phyloP scores from a whole-genome alignment of 2,797 vertebrate species.

The Microctenopoma lineatum region DNA sequence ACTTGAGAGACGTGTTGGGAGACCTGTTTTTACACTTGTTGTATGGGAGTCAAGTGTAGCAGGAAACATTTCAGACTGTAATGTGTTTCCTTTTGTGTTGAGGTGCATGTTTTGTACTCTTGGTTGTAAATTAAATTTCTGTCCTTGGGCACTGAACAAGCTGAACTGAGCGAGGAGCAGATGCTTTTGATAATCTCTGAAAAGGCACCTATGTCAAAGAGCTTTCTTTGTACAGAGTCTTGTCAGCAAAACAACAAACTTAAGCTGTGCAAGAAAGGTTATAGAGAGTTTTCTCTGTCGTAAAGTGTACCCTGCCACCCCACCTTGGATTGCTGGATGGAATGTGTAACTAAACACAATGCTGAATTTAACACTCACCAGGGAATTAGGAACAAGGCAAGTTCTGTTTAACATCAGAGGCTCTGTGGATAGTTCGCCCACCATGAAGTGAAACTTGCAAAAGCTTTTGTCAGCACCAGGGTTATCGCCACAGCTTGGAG shows the following conservation, averaged over 20 bases:
- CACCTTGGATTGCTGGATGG: no score
- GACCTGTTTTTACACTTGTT: background rate
- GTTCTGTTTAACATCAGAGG: background rate
- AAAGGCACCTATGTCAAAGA: background rate
- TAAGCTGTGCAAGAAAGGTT: background rate
- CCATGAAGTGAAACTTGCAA: conserved; percentile 11
- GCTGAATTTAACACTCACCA: no score
- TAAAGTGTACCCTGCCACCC: background rate
- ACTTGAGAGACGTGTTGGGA: background rate
- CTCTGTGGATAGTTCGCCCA: conserved; percentile 8
- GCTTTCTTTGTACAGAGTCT: background rate
- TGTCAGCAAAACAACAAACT: background rate
- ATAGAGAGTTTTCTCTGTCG: background rate
- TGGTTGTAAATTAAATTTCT: conserved; percentile 10
- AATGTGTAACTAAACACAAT: no score
- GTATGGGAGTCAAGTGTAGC: background rate
- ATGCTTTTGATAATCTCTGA: conserved; percentile 11
- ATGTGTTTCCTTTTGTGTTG: background rate
- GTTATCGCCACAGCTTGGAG: conserved; percentile 37
- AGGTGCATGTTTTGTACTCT: background rate
- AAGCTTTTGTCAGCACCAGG: conserved; percentile 25
- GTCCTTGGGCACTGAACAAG: conserved; percentile 7
- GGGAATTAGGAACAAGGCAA: background rate
- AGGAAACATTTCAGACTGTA: background rate
- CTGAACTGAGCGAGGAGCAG: background rate